These are phyloP conservation scores for Copidosoma floridanum DNA, from an alignment of 1,140 invertebrate species.

Conservation along the genomic window DNA sequence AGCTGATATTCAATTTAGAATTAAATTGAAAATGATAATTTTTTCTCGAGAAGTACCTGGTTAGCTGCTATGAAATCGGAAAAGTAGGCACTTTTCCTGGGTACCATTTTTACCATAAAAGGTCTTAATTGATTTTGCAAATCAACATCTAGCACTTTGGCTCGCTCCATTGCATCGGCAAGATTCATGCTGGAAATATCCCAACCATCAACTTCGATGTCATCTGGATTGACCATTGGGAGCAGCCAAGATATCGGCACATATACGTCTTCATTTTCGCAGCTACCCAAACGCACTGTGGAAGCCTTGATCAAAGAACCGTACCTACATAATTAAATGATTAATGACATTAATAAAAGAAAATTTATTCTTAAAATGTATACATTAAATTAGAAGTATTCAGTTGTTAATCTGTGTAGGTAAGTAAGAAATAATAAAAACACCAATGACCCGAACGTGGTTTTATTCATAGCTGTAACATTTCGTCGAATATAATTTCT, in stretches of 20 bases:
- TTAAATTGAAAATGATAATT: too few relatives aligned
- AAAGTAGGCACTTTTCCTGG: slow-evolving; percentile 83
- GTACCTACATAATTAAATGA: slow-evolving; percentile 66
- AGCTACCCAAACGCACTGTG: slow-evolving; percentile 77
- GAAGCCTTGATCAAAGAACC: slow-evolving; percentile 90
- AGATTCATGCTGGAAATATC: slow-evolving; percentile 87
- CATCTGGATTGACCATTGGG: slow-evolving; percentile 87
- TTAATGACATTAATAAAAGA: too few relatives aligned
- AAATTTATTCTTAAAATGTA: too few relatives aligned
- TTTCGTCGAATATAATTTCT: too few relatives aligned
- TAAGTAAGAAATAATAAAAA: too few relatives aligned
- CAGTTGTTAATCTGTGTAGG: too few relatives aligned
- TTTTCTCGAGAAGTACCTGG: slow-evolving; percentile 68
- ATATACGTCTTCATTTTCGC: slow-evolving; percentile 71
- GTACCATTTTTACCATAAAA: slow-evolving; percentile 72
- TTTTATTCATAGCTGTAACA: too few relatives aligned
- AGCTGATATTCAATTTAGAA: background rate
- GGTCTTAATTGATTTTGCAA: slow-evolving; percentile 73
- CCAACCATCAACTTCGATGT: slow-evolving; percentile 92
- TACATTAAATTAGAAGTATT: too few relatives aligned
- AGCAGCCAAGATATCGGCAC: slow-evolving; percentile 79
- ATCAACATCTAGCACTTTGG: slow-evolving; percentile 71
- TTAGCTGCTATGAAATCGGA: slow-evolving; percentile 95
- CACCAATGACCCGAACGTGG: too few relatives aligned
- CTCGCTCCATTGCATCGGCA: slow-evolving; percentile 81